These are phyloP conservation scores for Punctoribates punctum DNA, from an alignment of 2,888 invertebrate genomes.

Conservation along the genomic window DNA sequence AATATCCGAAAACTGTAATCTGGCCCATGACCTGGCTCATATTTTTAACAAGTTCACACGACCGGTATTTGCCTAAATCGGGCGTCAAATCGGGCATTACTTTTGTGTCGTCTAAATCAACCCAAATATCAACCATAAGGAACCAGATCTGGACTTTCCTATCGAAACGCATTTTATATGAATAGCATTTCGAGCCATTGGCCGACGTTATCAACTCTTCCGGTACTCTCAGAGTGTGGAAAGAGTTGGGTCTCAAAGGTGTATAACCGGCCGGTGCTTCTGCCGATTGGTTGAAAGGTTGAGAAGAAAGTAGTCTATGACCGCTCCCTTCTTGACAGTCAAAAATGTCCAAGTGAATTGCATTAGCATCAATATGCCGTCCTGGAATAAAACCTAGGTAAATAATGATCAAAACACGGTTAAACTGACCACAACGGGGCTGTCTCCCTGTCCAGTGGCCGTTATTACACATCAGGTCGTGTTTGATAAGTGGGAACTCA, in stretches of 20 bases:
- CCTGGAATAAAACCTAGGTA: no score
- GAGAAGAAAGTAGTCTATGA: background rate
- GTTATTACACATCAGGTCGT: conserved; percentile 7
- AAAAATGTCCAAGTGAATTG: background rate
- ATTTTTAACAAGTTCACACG: no score
- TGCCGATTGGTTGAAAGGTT: background rate
- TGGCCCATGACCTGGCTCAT: no score
- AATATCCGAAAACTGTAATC: background rate
- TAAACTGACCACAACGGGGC: conserved; percentile 35
- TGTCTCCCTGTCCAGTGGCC: conserved; percentile 33
- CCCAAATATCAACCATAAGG: conserved; percentile 29
- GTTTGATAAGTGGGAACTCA: conserved; percentile 30
- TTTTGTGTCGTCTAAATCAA: no score
- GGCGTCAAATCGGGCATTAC: no score
- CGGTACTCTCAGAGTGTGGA: conserved; percentile 19
- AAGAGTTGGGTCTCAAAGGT: conserved; percentile 27
- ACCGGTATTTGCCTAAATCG: no score
- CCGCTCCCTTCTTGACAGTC: no score
- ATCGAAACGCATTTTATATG: conserved; percentile 28
- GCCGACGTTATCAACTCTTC: background rate
- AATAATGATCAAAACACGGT: no score
- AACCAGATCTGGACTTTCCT: conserved; percentile 12
- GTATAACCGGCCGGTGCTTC: background rate
- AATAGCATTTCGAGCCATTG: conserved; percentile 22
- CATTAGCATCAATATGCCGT: background rate